Conservation (phyloP, 2,113 vertebrate species). For the Spea multiplicata region DNA sequence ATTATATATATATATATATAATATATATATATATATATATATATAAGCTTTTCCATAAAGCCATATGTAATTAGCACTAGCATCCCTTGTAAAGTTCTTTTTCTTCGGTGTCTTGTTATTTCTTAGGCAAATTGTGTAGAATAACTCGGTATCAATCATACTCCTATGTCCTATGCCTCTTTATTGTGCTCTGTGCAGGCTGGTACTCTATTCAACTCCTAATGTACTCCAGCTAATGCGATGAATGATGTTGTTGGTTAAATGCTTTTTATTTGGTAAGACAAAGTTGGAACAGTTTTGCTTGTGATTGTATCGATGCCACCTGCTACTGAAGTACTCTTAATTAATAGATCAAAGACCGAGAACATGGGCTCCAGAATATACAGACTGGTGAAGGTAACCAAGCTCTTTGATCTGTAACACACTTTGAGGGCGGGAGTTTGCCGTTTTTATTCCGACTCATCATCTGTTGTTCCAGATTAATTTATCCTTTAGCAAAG, state of each 20-base stretch:
- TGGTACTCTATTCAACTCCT: constrained; percentile 23
- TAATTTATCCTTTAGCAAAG: constrained; percentile 9
- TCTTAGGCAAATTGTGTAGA: constrained; percentile 39
- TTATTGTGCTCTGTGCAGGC: constrained; percentile 13
- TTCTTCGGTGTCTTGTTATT: constrained; percentile 22
- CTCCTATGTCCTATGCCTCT: constrained; percentile 16
- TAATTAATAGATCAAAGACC: constrained; percentile 73
- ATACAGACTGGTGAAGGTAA: constrained; percentile 61
- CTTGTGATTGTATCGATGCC: constrained; percentile 63
- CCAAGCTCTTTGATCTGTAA: constrained; percentile 71
- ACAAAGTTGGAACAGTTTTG: constrained; percentile 50
- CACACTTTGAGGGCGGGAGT: constrained; percentile 40
- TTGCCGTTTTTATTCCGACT: not conserved
- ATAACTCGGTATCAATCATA: constrained; percentile 43
- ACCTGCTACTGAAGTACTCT: constrained; percentile 70
- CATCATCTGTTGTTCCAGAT: constrained; percentile 20
- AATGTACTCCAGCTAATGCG: constrained; percentile 31
- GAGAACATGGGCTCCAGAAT: constrained; percentile 67
- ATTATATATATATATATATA: too few relatives aligned
- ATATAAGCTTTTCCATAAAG: constrained; percentile 19
- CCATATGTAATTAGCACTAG: constrained; percentile 8
- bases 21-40: constrained; percentile 10
- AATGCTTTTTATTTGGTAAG: constrained; percentile 57
- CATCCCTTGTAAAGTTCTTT: constrained; percentile 10
- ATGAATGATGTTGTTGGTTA: constrained; percentile 33